Base-by-base conservation (phyloP, 2,888 invertebrate genomes). In the Escarpia spicata region DNA sequence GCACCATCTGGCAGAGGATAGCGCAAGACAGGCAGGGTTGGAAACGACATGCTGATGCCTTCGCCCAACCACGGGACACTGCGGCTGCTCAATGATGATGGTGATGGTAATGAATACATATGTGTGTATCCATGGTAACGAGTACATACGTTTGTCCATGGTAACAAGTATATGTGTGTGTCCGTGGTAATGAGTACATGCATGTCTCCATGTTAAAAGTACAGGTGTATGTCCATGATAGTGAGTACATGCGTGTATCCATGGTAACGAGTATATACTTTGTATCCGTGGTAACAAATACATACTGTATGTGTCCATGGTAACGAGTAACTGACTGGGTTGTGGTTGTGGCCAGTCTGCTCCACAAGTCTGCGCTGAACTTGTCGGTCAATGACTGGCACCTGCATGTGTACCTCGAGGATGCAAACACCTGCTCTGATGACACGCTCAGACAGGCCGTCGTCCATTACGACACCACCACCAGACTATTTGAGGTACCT, bases 331-430 rank as follows among this genome's bases (percentile, higher is more conserved):
- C 26, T 75, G 75, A 75, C 75, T 15, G 15, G 52, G 9, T 52
- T 52, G 52, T 52, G 52, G 52, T 52, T 52, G 52, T 52, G 52
- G 15, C 37, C 91, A 91, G 91, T 52, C 44, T 91, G 37, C 44
- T 37, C 26, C 91, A 91, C 31, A 91, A 91, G 45, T 91, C 91
- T 9, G 45, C 43, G 19, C 91, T 91, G 44, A n/a, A 91, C 26
- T 31, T 58, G 45, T 31, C 91, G 12, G 45, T 45, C 19, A 45
- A 91, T 58, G 44, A 91, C 3, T 91, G 91, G 91, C 43, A 37
- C 4, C 58, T 91, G 91, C 43, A 91, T n/a, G 91, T 91, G 91
- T 52, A n/a, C 19, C 91, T 91, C 1, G 91, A 91, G 31, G 43
- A n/a, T 4, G 45, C n/a, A 1, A 52, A 91, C 58, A 26, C 43